Percentiles rank a stretch among this genome's conserved stretches.
Evolutionary conservation across 2,797 vertebrate species (phyloP).

Genomic region (Zenarchopterus dispar): DNA sequence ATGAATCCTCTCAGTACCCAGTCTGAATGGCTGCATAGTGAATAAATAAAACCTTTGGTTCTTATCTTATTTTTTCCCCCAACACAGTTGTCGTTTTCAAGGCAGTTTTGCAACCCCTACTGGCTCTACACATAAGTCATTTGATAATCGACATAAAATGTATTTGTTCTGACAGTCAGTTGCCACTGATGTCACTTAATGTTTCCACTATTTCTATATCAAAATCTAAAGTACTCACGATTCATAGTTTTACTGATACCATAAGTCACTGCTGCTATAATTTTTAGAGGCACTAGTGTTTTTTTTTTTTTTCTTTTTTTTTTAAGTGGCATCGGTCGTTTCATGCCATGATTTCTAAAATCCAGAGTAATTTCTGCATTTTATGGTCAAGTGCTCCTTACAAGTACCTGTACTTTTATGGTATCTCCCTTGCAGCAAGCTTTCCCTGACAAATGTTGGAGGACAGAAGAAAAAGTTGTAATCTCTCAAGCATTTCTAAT

Average conservation of each 20-base stretch:
- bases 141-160: too few relatives aligned
- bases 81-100: too few relatives aligned
- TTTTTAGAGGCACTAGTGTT: slow-evolving; percentile 17
- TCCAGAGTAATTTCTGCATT: slow-evolving; percentile 55
- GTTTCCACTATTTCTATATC: background rate
- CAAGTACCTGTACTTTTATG: slow-evolving; percentile 79
- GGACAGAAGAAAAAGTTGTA: slow-evolving; percentile 80
- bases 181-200: too few relatives aligned
- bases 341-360: slow-evolving; percentile 60
- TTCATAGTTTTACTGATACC: background rate
- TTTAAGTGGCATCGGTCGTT: slow-evolving; percentile 46
- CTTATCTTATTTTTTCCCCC: too few relatives aligned
- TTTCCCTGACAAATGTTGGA: slow-evolving; percentile 79
- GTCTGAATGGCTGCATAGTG: too few relatives aligned
- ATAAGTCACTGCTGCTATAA: slow-evolving; percentile 3
- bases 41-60: too few relatives aligned
- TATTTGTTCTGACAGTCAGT: too few relatives aligned
- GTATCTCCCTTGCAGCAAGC: slow-evolving; percentile 65
- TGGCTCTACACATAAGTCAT: too few relatives aligned
- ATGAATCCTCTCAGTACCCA: too few relatives aligned
- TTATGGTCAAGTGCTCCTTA: slow-evolving; percentile 72
- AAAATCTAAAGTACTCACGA: background rate
- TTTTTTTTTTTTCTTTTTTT: slow-evolving; percentile 8
- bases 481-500: slow-evolving; percentile 89
- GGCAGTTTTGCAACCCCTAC: too few relatives aligned